A percentile compares a stretch with the other conserved stretches of the same genome.
Evolutionary conservation across 2,113 vertebrate species (phyloP).

Genomic region (Polypterus bichir): DNA sequence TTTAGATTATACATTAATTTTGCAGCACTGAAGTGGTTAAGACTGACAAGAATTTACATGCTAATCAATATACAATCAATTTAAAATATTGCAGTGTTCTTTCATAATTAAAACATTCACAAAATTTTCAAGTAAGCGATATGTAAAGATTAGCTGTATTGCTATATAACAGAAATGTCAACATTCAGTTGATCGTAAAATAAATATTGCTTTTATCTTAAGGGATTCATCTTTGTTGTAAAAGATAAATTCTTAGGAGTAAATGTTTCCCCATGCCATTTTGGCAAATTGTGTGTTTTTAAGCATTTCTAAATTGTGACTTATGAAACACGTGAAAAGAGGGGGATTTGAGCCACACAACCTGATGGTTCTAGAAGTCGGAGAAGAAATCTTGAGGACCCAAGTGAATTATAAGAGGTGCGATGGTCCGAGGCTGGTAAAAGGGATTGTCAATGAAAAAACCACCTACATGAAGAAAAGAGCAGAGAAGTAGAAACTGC

Average conservation of each 20-base stretch:
- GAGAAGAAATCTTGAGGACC: slow-evolving; percentile 98
- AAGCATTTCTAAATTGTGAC: slow-evolving; percentile 7
- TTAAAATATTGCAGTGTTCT: slow-evolving; percentile 54
- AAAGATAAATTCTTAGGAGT: background rate
- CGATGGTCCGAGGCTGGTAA: slow-evolving; percentile 94
- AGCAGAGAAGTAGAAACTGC: slow-evolving; percentile 69
- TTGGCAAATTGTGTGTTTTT: background rate
- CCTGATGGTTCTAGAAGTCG: slow-evolving; percentile 92
- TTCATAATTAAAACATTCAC: slow-evolving; percentile 51
- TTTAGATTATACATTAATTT: background rate
- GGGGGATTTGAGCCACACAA: slow-evolving; percentile 63
- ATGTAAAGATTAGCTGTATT: slow-evolving; percentile 55
- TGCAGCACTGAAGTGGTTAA: slow-evolving; percentile 22
- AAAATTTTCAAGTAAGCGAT: slow-evolving; percentile 46
- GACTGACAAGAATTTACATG: slow-evolving; percentile 18
- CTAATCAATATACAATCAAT: slow-evolving; percentile 52
- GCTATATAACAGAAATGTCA: slow-evolving; percentile 43
- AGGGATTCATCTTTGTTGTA: background rate
- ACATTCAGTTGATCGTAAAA: slow-evolving; percentile 22
- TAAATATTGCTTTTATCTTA: slow-evolving; percentile 47
- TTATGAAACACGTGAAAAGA: slow-evolving; percentile 18
- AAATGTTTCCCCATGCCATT: background rate
- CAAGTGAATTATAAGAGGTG: slow-evolving; percentile 97
- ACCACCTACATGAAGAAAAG: slow-evolving; percentile 84
- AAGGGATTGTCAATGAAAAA: slow-evolving; percentile 99